Evolutionary conservation across 2,113 vertebrate genomes (phyloP).

Genomic region (Charadrius vociferus): DNA sequence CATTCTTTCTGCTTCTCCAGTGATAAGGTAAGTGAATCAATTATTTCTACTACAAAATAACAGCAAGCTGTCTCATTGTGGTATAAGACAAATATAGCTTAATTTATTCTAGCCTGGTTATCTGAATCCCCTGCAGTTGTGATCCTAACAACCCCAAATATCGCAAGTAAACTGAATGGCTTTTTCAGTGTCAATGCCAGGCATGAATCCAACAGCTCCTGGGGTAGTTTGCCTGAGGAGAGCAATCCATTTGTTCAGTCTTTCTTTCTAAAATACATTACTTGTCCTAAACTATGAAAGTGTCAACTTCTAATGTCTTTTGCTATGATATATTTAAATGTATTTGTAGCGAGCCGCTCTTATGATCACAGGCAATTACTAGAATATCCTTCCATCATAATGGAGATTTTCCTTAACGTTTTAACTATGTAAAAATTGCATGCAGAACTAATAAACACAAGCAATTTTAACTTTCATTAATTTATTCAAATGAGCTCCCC

Average conservation of each 20-base stretch:
- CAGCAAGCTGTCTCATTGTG: not conserved
- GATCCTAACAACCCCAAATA: not conserved
- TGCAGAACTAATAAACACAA: not conserved
- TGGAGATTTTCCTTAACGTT: not conserved
- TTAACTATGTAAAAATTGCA: not conserved
- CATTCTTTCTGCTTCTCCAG: not conserved
- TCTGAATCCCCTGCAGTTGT: not conserved
- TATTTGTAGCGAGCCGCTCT: not conserved
- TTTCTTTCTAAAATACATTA: not conserved
- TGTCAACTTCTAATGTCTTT: not conserved
- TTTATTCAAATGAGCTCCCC: not conserved
- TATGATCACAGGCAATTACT: conserved; percentile 5
- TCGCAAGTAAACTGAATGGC: not conserved
- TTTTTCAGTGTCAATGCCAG: not conserved
- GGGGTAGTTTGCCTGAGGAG: not conserved
- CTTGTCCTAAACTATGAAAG: not conserved
- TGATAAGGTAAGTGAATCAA: not conserved
- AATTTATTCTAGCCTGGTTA: not conserved
- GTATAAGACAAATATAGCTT: not conserved
- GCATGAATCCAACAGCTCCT: not conserved
- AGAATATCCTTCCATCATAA: not conserved
- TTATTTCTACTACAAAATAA: not conserved
- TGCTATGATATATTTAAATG: not conserved
- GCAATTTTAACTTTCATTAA: not conserved
- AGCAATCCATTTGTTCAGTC: not conserved